These are phyloP conservation scores for Lottia scabra DNA, from an alignment of 2,888 invertebrate genomes.

Conservation along the genomic window DNA sequence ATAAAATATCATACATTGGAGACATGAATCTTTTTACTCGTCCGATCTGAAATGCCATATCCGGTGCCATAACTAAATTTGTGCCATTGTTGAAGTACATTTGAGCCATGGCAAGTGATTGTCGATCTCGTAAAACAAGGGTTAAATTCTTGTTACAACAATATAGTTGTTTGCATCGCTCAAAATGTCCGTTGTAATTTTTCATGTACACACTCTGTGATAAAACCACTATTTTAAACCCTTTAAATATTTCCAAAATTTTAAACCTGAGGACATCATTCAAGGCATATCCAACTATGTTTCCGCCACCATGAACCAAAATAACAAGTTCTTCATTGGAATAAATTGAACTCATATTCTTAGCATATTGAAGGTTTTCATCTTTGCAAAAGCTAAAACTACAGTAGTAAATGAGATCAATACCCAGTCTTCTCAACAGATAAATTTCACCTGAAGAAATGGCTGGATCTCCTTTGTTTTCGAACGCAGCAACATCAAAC, in stretches of 20 bases:
- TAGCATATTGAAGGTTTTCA: slow-evolving; percentile 9
- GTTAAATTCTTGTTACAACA: slow-evolving; percentile 19
- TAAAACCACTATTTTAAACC: slow-evolving; percentile 19
- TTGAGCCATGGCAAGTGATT: slow-evolving; percentile 15
- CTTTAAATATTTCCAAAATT: slow-evolving; percentile 18
- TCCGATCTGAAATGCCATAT: slow-evolving; percentile 32
- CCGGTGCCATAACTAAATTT: slow-evolving; percentile 28
- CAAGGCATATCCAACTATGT: slow-evolving; percentile 16
- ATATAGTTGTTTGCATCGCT: slow-evolving; percentile 11
- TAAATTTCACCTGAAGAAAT: slow-evolving; percentile 30
- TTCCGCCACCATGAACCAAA: background rate
- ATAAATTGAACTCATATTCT: slow-evolving; percentile 6
- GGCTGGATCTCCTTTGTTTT: slow-evolving; percentile 38
- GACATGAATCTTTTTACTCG: slow-evolving; percentile 19
- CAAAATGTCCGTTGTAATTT: slow-evolving; percentile 2
- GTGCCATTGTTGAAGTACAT: slow-evolving; percentile 20
- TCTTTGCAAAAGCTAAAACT: slow-evolving; percentile 9
- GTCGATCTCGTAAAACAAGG: slow-evolving; percentile 23
- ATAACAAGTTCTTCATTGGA: slow-evolving; percentile 6
- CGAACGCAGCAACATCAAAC: slow-evolving; percentile 27
- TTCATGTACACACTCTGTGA: slow-evolving; percentile 26
- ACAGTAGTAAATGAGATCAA: slow-evolving; percentile 24
- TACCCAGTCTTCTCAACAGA: slow-evolving; percentile 15
- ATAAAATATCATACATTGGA: slow-evolving; percentile 29
- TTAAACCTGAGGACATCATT: slow-evolving; percentile 11